Conservation (phyloP, 2,888 invertebrate species). For the Platynereis dumerilii region DNA sequence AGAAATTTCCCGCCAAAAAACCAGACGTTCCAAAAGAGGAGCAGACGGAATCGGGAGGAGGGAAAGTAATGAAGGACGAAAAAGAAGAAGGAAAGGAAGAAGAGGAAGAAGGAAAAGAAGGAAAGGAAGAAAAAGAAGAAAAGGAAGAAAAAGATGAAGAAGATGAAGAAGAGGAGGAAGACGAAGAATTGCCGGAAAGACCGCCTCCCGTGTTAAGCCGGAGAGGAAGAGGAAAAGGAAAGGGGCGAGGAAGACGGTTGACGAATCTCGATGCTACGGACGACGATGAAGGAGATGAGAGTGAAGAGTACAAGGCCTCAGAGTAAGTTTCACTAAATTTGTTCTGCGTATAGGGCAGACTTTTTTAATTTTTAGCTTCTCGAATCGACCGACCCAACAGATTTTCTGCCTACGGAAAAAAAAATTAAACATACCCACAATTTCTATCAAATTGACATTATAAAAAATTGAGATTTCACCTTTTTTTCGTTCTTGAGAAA, state of each 20-base stretch:
- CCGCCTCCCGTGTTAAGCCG: constrained; percentile 17
- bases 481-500: too few species aligned
- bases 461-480: too few species aligned
- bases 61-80: constrained; percentile 65
- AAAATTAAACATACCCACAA: too few species aligned
- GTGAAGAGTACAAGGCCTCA: constrained; percentile 90
- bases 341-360: too few species aligned
- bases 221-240: constrained; percentile 11
- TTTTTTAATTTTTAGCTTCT: too few species aligned
- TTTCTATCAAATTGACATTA: too few species aligned
- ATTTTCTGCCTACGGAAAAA: too few species aligned
- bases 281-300: constrained; percentile 69
- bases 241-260: constrained; percentile 25
- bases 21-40: constrained; percentile 8
- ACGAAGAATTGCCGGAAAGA: constrained; percentile 65
- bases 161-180: constrained; percentile 64
- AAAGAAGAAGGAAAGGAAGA: constrained; percentile 11
- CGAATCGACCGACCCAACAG: too few species aligned
- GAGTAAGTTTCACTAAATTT: constrained; percentile 69
- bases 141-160: constrained; percentile 69
- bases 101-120: background rate
- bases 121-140: constrained; percentile 11
- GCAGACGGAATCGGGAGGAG: constrained; percentile 20
- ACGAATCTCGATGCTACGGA: constrained; percentile 71
- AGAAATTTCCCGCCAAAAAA: constrained; percentile 60